These are phyloP conservation scores for Melanotaenia pygmaea DNA, from an alignment of 2,797 vertebrate species.

Conservation along the genomic window DNA sequence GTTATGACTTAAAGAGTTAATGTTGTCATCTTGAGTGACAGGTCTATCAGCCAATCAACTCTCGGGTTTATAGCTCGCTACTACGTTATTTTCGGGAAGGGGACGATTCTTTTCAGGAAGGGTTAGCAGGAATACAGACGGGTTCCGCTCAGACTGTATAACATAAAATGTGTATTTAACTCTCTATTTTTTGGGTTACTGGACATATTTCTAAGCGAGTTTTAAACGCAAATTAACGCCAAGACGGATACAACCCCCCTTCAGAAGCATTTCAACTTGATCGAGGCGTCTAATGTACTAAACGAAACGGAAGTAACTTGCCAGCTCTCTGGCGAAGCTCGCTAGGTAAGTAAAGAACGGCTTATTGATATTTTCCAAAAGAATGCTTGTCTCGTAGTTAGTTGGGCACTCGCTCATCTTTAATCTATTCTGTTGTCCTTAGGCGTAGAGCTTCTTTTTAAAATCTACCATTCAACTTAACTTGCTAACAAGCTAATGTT, in stretches of 20 bases:
- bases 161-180: background rate
- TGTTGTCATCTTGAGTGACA: slow-evolving; percentile 61
- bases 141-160: accelerated
- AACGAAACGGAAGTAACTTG: slow-evolving; percentile 81
- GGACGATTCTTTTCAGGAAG: slow-evolving; percentile 81
- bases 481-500: slow-evolving; percentile 46
- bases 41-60: slow-evolving; percentile 69
- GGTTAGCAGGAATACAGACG: slow-evolving; percentile 32
- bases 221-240: background rate
- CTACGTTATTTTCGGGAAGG: slow-evolving; percentile 81
- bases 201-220: background rate
- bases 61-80: background rate
- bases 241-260: background rate
- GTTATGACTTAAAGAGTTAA: slow-evolving; percentile 22
- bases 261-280: slow-evolving; percentile 16
- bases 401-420: background rate
- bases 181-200: background rate
- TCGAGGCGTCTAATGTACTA: slow-evolving; percentile 69
- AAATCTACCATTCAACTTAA: background rate
- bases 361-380: slow-evolving; percentile 14
- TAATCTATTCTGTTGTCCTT: slow-evolving; percentile 7
- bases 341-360: slow-evolving; percentile 71
- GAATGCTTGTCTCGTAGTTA: background rate
- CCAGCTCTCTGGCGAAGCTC: slow-evolving; percentile 75
- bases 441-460: background rate